These are phyloP conservation scores for Epistrophe eligans DNA, from an alignment of 2,888 invertebrate genomes.

Conservation along the genomic window DNA sequence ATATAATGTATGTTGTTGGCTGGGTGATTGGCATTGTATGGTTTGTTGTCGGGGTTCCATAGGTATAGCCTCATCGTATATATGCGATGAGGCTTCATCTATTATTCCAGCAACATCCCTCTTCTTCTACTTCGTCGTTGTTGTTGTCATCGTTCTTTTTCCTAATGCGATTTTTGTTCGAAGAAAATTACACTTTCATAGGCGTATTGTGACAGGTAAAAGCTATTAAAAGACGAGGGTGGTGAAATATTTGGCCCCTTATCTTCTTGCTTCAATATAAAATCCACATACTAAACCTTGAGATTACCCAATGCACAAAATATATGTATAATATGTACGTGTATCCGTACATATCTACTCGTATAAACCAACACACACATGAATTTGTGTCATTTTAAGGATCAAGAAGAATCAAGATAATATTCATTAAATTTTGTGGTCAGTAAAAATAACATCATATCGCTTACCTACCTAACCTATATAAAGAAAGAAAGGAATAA, in stretches of 20 bases:
- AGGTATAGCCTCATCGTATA: too few species aligned
- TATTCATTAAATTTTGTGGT: slow-evolving; percentile 75
- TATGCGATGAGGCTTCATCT: slow-evolving; percentile 52
- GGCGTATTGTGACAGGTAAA: slow-evolving; percentile 73
- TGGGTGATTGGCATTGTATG: slow-evolving; percentile 51
- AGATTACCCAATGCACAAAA: slow-evolving; percentile 34
- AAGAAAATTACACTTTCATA: slow-evolving; percentile 73
- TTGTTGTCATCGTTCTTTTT: neutral
- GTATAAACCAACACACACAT: neutral
- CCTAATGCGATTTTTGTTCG: slow-evolving; percentile 60
- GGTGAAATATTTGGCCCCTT: slow-evolving; percentile 57
- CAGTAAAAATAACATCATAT: slow-evolving; percentile 70
- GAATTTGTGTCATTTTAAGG: slow-evolving; percentile 25
- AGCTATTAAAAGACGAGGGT: slow-evolving; percentile 68
- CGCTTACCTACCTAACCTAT: neutral
- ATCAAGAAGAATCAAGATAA: slow-evolving; percentile 59
- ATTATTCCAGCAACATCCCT: slow-evolving; percentile 63
- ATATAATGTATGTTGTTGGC: slow-evolving; percentile 8
- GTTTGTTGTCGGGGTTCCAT: slow-evolving; percentile 29
- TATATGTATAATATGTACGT: neutral
- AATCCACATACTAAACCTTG: slow-evolving; percentile 54
- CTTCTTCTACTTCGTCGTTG: neutral
- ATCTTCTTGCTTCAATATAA: slow-evolving; percentile 26
- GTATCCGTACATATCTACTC: neutral
- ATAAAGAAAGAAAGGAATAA: slow-evolving; percentile 5